A percentile compares a stretch with the other conserved stretches of the same genome.
Conservation (phyloP, 2,113 vertebrate genomes). For the Recurvirostra avosetta region DNA sequence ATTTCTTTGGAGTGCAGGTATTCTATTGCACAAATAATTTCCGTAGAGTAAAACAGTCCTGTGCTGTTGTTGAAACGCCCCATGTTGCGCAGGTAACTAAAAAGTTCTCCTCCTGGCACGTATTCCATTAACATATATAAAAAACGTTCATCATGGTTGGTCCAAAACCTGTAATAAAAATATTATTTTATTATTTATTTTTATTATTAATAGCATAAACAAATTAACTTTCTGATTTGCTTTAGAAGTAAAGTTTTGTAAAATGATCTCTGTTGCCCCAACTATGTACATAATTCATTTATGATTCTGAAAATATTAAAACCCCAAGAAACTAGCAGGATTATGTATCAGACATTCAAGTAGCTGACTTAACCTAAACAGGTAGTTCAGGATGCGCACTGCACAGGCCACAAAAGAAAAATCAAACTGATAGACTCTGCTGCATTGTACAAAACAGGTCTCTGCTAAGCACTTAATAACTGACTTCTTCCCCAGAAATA, state of each 20-base stretch:
- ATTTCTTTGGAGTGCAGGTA: conserved; percentile 91
- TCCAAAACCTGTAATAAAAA: conserved; percentile 85
- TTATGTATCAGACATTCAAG: neutral
- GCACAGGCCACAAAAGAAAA: neutral
- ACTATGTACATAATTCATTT: neutral
- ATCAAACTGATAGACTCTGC: neutral
- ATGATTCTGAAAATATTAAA: neutral
- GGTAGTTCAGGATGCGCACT: neutral
- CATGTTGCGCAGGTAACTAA: conserved; percentile 90
- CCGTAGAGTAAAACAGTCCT: conserved; percentile 86
- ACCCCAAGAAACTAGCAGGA: neutral
- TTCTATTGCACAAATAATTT: conserved; percentile 93
- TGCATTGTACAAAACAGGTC: neutral
- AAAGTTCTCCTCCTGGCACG: conserved; percentile 90
- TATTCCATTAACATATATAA: conserved; percentile 96
- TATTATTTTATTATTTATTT: neutral
- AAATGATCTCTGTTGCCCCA: neutral
- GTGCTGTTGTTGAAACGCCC: conserved; percentile 86
- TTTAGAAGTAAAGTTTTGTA: neutral
- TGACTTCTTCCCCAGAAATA: neutral
- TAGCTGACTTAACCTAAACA: neutral
- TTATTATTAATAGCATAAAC: neutral
- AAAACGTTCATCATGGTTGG: conserved; percentile 87
- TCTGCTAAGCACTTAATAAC: neutral
- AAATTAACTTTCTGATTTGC: neutral